Evolutionary conservation across 2,113 vertebrate genomes (phyloP), one percentile per base, ranked within the genome.

Genomic region (Grallaria varia): DNA sequence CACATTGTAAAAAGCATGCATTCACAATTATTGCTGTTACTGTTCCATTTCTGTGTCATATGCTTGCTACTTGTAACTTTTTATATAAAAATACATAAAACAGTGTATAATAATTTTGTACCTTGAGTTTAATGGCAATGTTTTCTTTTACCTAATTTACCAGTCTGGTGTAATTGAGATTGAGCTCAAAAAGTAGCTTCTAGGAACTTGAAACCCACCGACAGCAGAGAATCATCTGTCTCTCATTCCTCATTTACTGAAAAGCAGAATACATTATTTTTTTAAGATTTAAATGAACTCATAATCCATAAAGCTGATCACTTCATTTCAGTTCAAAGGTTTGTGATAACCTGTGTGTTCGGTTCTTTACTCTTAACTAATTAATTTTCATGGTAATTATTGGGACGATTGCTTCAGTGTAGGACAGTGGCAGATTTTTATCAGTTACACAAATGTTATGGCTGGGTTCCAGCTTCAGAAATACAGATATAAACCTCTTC

Each of bases 1-100:
- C 89, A 97, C 98, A 97, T 97, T 98, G 98, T 98, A 98, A 97
- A 98, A 98, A 98, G 99, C 99, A 99, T 99, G 99, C 93, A 84
- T 98, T 97, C 97, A 97, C 74, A 78, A 95, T 91, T 96, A 97
- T 55, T 97, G 91, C 94, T 97, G 96, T 98, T 97, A 95, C 81
- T 95, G 93, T 97, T 96, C 96, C 97, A 97, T 98, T 98, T 95
- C 96, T 98, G 97, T 98, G 97, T 97, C 97, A 97, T 96, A 97
- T 97, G 98, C 98, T 98, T 98, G 98, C 97, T 96, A 96, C 97
- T 97, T 98, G 97, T 98, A 98, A 97, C 94, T 98, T 98, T 98
- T 95, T 98, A 97, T 97, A 97, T 97, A 98, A 98, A 97, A 95
- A 96, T 97, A 98, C 97, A 98, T 98, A 98, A 98, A 98, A 97